A percentile compares a stretch with the other conserved stretches of the same genome.
Conservation (phyloP, 2,113 vertebrate species). For the Megaleporinus macrocephalus region DNA sequence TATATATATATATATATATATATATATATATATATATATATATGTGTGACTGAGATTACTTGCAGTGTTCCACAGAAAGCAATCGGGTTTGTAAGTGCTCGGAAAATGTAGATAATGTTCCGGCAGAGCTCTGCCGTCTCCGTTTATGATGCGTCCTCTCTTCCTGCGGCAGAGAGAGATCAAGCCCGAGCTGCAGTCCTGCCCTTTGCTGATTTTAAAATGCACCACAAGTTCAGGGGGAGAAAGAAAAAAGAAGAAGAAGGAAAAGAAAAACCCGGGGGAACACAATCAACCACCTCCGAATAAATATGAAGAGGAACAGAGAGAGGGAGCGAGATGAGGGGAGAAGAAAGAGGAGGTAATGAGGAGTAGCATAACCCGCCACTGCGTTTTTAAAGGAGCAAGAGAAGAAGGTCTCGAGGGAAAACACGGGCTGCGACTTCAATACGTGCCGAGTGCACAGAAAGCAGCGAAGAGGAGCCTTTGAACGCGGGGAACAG, state of each 20-base stretch:
- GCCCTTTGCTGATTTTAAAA: conserved; percentile 32
- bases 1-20: no score
- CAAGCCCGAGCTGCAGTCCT: background rate
- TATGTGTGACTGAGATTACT: background rate
- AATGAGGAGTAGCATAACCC: conserved; percentile 42
- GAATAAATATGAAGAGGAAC: conserved; percentile 12
- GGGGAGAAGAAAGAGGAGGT: conserved; percentile 17
- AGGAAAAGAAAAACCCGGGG: conserved; percentile 1
- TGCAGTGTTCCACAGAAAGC: background rate
- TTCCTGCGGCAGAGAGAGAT: background rate
- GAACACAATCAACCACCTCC: conserved; percentile 12
- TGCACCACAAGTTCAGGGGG: conserved; percentile 19
- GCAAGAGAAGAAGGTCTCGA: conserved; percentile 21
- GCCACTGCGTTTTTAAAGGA: conserved; percentile 33
- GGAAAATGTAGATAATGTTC: background rate
- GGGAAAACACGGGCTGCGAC: conserved; percentile 10
- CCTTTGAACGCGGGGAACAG: background rate
- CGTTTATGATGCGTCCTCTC: background rate
- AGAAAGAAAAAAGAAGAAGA: no score
- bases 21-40: background rate
- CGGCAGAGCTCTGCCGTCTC: background rate
- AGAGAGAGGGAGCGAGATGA: background rate
- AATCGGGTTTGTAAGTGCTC: background rate
- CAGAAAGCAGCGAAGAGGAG: conserved; percentile 1
- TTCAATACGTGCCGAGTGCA: conserved; percentile 17